Percentiles rank a stretch among this genome's conserved stretches.
phyloP scores from a whole-genome alignment of 2,797 vertebrate species.

The Rhynchotus rufescens region DNA sequence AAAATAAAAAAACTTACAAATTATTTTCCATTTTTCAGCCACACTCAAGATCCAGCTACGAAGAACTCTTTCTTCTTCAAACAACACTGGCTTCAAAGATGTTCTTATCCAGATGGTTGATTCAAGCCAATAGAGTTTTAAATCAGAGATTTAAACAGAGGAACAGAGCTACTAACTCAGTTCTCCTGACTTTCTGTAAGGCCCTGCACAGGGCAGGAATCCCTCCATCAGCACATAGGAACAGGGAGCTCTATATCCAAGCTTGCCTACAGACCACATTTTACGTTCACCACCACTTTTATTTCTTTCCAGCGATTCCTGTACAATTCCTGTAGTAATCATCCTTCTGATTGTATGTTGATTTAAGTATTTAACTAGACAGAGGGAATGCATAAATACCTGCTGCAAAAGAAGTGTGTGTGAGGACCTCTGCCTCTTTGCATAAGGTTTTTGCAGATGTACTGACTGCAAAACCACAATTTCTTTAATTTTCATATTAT shows the following conservation, averaged over 20 bases:
- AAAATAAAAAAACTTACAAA: neutral
- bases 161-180: neutral
- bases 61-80: neutral
- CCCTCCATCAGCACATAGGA: neutral
- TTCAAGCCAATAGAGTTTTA: neutral
- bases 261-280: neutral
- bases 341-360: slow-evolving; percentile 5
- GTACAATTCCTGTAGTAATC: neutral
- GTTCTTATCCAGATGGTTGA: neutral
- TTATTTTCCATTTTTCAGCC: neutral
- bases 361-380: slow-evolving; percentile 1
- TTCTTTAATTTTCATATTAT: slow-evolving; percentile 46
- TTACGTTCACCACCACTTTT: neutral
- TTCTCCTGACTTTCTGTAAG: neutral
- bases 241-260: neutral
- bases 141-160: neutral
- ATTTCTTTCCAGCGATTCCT: neutral
- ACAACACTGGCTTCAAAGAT: neutral
- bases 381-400: neutral
- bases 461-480: slow-evolving; percentile 34
- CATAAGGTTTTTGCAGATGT: slow-evolving; percentile 31
- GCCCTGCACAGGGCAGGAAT: neutral
- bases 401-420: neutral
- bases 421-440: neutral
- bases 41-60: neutral